Evolutionary conservation across 2,888 invertebrate species (phyloP), one percentile per base, ranked within the genome.

Genomic region (Mayetiola destructor): DNA sequence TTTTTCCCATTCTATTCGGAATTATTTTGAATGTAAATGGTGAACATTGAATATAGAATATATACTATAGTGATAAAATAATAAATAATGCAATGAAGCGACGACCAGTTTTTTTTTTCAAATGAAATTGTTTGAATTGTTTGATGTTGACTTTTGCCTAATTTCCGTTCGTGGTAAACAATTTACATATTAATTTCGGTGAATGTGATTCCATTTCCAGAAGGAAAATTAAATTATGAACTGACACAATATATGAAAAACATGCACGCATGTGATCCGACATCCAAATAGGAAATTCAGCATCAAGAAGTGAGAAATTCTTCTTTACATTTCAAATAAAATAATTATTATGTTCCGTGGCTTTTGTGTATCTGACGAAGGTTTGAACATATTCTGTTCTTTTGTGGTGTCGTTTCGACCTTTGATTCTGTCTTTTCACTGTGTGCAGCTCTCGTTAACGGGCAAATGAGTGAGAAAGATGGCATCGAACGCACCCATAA

Each of bases 101-200:
- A n/a, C n/a, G n/a, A n/a, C n/a, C n/a, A n/a, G n/a, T n/a, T n/a
- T n/a, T n/a, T n/a, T n/a, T 27, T 48, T 48, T 48, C 18, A 16
- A n/a, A n/a, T n/a, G 48, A 16, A 48, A 48, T 48, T 48, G 48
- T 48, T 48, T 48, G 48, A 48, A 48, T 27, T 8, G 36, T 18
- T 39, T 10, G n/a, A n/a, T n/a, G n/a, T n/a, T 39, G 9, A 20
- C 4, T 39, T 14, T 23, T 9, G 23, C 9, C n/a, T 27, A n/a
- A 27, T n/a, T 48, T 27, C 16, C 27, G 23, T 16, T 4, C 21
- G 5, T 14, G n/a, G 16, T 39, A 3, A 16, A 21, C 42, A 27
- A 9, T n/a, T 48, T 27, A 48, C 27, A 27, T 48, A 48, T 48
- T 48, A 48, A 48, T 48, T 48, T 48, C 48, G 27, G n/a, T 48